These are phyloP conservation scores for Hycleus cichorii DNA, from an alignment of 1,140 invertebrate genomes.

Conservation along the genomic window DNA sequence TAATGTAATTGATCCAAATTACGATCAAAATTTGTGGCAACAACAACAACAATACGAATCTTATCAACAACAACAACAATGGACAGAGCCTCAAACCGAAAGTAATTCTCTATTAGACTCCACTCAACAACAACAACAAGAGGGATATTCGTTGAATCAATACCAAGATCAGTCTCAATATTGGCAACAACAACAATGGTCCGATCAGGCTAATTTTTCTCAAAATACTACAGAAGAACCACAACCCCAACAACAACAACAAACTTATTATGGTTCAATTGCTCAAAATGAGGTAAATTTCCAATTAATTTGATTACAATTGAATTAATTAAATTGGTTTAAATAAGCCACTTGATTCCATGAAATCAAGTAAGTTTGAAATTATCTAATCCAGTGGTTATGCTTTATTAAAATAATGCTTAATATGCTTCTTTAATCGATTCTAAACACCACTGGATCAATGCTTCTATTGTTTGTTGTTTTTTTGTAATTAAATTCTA, in stretches of 20 bases:
- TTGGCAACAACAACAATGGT: constrained; percentile 21
- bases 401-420: neutral
- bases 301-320: neutral
- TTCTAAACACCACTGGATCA: neutral
- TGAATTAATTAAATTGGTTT: neutral
- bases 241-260: constrained; percentile 20
- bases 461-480: neutral
- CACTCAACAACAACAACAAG: constrained; percentile 22
- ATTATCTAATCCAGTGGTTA: neutral
- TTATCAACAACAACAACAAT: constrained; percentile 34
- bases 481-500: neutral
- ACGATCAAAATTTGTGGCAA: constrained; percentile 1
- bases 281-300: constrained; percentile 29
- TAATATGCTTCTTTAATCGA: neutral
- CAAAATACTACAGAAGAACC: constrained; percentile 17
- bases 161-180: constrained; percentile 30
- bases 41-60: constrained; percentile 30
- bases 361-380: too few species aligned
- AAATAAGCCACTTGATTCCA: too few species aligned
- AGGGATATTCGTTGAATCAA: constrained; percentile 8
- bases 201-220: constrained; percentile 15
- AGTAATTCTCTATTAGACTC: constrained; percentile 15
- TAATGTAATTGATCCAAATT: too few species aligned
- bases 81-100: constrained; percentile 10
- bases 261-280: constrained; percentile 32